A percentile compares a stretch with the other conserved stretches of the same genome.
Conservation (phyloP, 2,113 vertebrate species). For the Brachirus orientalis region DNA sequence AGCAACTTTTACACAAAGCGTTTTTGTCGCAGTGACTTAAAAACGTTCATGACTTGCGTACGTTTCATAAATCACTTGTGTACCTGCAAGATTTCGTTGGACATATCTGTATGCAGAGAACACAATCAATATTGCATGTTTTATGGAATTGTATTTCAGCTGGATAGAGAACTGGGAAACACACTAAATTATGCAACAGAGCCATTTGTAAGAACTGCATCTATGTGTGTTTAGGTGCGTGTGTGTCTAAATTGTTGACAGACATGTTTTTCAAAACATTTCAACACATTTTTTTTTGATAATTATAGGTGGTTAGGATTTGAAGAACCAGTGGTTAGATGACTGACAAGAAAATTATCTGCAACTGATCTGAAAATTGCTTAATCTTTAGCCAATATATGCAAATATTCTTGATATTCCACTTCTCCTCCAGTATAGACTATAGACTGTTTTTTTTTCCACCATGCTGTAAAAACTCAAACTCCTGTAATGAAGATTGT, state of each 20-base stretch:
- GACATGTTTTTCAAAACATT: neutral
- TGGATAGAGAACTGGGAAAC: constrained; percentile 75
- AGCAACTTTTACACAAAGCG: no score
- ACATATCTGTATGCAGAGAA: constrained; percentile 60
- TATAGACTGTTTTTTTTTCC: no score
- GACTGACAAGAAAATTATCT: no score
- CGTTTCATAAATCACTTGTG: constrained; percentile 18
- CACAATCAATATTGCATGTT: constrained; percentile 73
- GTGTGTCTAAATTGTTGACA: neutral
- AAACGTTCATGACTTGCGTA: neutral
- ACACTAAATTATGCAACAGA: constrained; percentile 81
- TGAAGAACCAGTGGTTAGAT: neutral
- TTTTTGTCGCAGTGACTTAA: neutral
- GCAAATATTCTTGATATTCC: no score
- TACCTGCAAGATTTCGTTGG: constrained; percentile 13
- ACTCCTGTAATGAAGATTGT: no score
- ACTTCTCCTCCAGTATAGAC: no score
- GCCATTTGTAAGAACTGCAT: constrained; percentile 64
- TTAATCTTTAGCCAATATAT: no score
- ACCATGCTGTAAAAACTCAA: no score
- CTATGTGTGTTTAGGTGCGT: no score
- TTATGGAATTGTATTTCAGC: constrained; percentile 76
- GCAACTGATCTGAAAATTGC: no score
- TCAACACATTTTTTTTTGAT: neutral
- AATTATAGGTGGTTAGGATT: neutral